Evolutionary conservation across 2,888 invertebrate genomes (phyloP), one percentile per base, ranked within the genome.

Genomic region (Cephus nigrinus): DNA sequence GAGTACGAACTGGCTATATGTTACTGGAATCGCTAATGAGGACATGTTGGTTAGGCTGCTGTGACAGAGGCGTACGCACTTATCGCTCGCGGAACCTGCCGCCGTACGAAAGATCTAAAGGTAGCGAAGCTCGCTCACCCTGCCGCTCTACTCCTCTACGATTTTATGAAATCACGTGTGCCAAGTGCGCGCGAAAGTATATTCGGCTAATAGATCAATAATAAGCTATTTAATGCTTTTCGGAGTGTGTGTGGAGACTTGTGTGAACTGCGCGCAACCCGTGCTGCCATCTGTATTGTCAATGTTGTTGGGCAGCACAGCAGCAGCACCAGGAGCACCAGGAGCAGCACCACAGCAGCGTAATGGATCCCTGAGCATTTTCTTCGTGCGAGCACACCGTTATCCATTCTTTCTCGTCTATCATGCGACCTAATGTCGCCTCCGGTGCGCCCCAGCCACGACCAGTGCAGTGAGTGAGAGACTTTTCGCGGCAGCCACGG

Each of bases 281-380:
- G 93, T 94, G 94, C 93, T 94, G 95, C 95, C 95, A 94, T 94
- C 95, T 96, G 93, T 94, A 94, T 94, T 95, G 95, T 95, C 95
- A 95, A 95, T 95, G 94, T 95, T 94, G 94, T 94, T 93, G 93
- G 93, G 93, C 89, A 89, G 89, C 85, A 85, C 87, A 88, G 85
- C 69, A 79, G 77, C 79, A 79, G 33, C 74, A 74, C 34, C 74
- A 74, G 68, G 31, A 75, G 55, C 75, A 75, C 31, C 75, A 75
- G 55, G 12, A 86, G 86, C 83, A 84, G 83, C 84, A 85, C 55
- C 55, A 81, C 86, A 87, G 83, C 87, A 88, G 88, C 88, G 89
- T 90, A 91, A 91, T 91, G 91, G 91, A 90, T 90, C 89, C 89
- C 89, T 90, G 90, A 90, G 90, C 90, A 90, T 90, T 90, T 88